phyloP scores from a whole-genome alignment of 2,797 vertebrate genomes.

The Cuculus canorus region DNA sequence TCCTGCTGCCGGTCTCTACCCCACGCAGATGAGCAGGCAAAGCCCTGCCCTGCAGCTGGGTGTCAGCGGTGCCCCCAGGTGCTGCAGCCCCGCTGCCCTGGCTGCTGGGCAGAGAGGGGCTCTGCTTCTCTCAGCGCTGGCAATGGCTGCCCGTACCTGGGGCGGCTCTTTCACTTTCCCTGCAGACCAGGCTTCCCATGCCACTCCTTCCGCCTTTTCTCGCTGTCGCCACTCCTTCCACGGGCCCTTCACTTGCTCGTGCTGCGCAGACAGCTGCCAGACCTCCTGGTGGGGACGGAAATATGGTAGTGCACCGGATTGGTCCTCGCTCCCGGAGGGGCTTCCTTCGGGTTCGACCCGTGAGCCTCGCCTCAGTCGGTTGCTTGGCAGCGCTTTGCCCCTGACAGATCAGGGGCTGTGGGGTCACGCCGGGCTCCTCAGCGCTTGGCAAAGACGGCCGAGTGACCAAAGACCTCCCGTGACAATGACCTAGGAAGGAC shows the following conservation, averaged over 20 bases:
- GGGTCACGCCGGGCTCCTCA: neutral
- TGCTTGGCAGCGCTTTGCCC: neutral
- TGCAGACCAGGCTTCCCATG: neutral
- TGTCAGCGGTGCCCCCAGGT: neutral
- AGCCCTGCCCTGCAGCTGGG: neutral
- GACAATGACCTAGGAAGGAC: neutral
- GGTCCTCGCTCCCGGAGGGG: neutral
- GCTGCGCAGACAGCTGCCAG: neutral
- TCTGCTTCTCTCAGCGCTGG: neutral
- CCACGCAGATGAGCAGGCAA: neutral
- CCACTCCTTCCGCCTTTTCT: neutral
- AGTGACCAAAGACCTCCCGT: neutral
- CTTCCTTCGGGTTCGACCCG: neutral
- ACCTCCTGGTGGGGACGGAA: neutral
- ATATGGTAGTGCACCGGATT: neutral
- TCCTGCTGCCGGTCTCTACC: neutral
- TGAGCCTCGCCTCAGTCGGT: neutral
- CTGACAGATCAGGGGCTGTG: neutral
- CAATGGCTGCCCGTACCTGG: neutral
- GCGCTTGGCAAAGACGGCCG: too few relatives aligned
- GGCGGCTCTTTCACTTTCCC: neutral
- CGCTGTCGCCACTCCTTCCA: neutral
- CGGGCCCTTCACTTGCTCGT: accelerated
- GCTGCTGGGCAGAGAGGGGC: neutral
- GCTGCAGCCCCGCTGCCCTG: neutral